These are phyloP conservation scores for Campylorhamphus procurvoides DNA, from an alignment of 2,113 vertebrate genomes.

Conservation along the genomic window DNA sequence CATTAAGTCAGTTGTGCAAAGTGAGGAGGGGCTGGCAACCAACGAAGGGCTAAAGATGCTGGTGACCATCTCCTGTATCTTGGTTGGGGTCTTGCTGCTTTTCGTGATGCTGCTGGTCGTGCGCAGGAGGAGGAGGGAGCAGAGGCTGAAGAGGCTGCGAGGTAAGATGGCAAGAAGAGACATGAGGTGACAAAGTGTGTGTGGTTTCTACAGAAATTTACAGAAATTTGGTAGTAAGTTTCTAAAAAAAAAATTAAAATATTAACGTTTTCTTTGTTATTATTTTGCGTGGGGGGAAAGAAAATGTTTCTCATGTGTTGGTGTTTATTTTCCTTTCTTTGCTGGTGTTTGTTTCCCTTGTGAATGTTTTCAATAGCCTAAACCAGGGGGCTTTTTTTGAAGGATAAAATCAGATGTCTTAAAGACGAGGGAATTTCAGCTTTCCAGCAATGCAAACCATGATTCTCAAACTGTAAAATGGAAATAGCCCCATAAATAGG, in stretches of 20 bases:
- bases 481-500: not conserved
- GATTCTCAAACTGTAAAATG: not conserved
- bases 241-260: not conserved
- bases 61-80: constrained; percentile 94
- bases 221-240: not conserved
- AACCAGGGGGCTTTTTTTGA: not conserved
- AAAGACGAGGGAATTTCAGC: not conserved
- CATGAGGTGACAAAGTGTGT: not conserved
- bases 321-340: not conserved
- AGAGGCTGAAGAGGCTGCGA: constrained; percentile 94
- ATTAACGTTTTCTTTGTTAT: not conserved
- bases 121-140: constrained; percentile 91
- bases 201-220: not conserved
- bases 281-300: not conserved
- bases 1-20: constrained; percentile 91
- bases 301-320: not conserved
- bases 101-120: constrained; percentile 92
- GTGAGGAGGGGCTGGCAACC: constrained; percentile 89
- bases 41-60: constrained; percentile 97
- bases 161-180: constrained; percentile 73
- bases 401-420: not conserved
- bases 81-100: constrained; percentile 89
- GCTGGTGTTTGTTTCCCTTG: not conserved
- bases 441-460: not conserved
- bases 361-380: not conserved